These are phyloP conservation scores for Poecilus cupreus DNA, from an alignment of 2,888 invertebrate genomes.

Conservation along the genomic window DNA sequence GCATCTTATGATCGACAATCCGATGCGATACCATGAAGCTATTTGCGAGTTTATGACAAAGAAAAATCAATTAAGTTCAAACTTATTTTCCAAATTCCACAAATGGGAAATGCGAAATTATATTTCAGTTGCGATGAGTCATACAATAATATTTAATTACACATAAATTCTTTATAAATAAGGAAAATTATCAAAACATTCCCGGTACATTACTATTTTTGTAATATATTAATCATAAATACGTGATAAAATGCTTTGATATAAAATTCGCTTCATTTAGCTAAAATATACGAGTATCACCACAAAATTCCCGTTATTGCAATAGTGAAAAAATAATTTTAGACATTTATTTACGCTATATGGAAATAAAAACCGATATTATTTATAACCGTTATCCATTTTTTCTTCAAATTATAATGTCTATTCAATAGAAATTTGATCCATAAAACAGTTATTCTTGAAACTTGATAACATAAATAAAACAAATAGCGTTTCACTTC, in stretches of 20 bases:
- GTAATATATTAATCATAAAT: background rate
- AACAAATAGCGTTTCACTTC: background rate
- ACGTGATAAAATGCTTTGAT: background rate
- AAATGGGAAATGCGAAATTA: too few relatives aligned
- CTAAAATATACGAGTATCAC: background rate
- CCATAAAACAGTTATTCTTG: background rate
- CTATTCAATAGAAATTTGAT: background rate
- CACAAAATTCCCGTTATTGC: background rate
- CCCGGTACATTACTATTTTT: background rate
- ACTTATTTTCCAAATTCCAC: too few relatives aligned
- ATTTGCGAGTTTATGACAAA: too few relatives aligned
- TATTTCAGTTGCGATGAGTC: too few relatives aligned
- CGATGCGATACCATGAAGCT: too few relatives aligned
- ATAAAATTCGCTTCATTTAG: background rate
- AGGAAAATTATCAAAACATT: background rate
- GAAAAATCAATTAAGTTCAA: too few relatives aligned
- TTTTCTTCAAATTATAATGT: background rate
- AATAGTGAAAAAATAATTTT: background rate
- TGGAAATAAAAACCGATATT: background rate
- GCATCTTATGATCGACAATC: too few relatives aligned
- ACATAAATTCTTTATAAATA: too few relatives aligned
- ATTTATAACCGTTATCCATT: background rate
- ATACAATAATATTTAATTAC: too few relatives aligned
- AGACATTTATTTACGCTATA: background rate
- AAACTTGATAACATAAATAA: too few relatives aligned